A percentile compares a stretch with the other conserved stretches of the same genome.
Evolutionary conservation across 2,888 invertebrate genomes (phyloP).

Genomic region (Cryptocephalus moraei): DNA sequence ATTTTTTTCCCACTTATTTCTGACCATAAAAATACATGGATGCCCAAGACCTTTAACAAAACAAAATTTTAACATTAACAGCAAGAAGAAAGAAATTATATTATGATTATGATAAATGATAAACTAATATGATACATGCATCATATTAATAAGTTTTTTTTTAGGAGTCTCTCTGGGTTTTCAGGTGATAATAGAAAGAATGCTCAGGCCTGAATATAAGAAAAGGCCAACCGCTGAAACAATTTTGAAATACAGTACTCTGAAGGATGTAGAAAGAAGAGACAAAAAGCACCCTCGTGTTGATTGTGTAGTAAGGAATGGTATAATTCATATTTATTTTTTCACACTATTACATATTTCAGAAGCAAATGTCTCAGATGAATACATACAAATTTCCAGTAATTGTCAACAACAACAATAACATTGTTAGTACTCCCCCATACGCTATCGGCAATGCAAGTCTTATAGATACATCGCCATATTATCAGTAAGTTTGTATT

Average conservation of each 20-base stretch:
- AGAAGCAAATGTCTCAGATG: no score
- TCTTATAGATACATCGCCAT: background rate
- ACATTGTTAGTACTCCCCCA: slow-evolving; percentile 8
- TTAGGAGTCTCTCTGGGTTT: slow-evolving; percentile 15
- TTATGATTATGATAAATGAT: background rate
- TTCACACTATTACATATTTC: no score
- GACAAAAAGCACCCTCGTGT: slow-evolving; percentile 9
- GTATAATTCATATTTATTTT: no score
- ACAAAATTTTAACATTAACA: background rate
- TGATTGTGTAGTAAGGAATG: no score
- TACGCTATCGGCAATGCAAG: slow-evolving; percentile 1
- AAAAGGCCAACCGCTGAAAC: slow-evolving; percentile 19
- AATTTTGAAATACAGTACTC: slow-evolving; percentile 14
- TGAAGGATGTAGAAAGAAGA: slow-evolving; percentile 16
- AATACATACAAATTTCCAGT: background rate
- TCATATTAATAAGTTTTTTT: background rate
- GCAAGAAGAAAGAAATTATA: background rate
- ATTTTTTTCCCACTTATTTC: background rate
- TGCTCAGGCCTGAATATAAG: slow-evolving; percentile 16
- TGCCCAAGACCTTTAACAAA: background rate
- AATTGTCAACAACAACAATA: slow-evolving; percentile 7
- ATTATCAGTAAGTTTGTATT: slow-evolving; percentile 4
- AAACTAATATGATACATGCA: no score
- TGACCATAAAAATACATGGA: background rate
- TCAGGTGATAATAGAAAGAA: slow-evolving; percentile 18